Conservation (phyloP, 2,888 invertebrate species). For the Ditylenchus weischeri region DNA sequence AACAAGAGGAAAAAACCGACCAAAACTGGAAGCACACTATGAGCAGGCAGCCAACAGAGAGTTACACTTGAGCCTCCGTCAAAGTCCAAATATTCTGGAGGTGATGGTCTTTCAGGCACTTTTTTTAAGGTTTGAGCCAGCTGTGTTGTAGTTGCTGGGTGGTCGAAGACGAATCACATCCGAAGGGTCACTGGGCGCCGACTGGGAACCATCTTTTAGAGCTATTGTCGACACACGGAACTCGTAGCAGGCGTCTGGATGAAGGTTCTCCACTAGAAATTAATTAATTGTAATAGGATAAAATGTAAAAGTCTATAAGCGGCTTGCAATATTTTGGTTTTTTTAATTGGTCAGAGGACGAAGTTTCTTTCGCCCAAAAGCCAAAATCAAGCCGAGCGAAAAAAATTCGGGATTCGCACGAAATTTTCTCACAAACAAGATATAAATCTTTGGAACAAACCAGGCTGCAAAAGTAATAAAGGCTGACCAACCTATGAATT, state of each 20-base stretch:
- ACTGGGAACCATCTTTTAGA: conserved; percentile 37
- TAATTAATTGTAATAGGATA: not conserved
- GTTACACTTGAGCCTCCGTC: conserved; percentile 53
- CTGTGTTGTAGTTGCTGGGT: not conserved
- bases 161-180: conserved; percentile 53
- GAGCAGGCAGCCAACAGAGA: conserved; percentile 57
- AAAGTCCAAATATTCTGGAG: conserved; percentile 55
- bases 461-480: too few species aligned
- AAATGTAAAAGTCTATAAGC: too few species aligned
- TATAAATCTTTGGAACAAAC: too few species aligned
- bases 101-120: conserved; percentile 46
- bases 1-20: conserved; percentile 26
- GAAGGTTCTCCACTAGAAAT: conserved; percentile 51
- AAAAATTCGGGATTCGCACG: too few species aligned
- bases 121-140: conserved; percentile 6
- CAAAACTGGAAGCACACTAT: conserved; percentile 54
- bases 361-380: too few species aligned
- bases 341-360: too few species aligned
- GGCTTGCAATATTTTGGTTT: too few species aligned
- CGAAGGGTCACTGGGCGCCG: conserved; percentile 49
- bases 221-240: conserved; percentile 53
- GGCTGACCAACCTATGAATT: conserved; percentile 1
- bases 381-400: too few species aligned
- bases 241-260: conserved; percentile 56
- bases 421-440: too few species aligned